Conservation (phyloP, 2,888 invertebrate genomes). For the Emmelina monodactyla region DNA sequence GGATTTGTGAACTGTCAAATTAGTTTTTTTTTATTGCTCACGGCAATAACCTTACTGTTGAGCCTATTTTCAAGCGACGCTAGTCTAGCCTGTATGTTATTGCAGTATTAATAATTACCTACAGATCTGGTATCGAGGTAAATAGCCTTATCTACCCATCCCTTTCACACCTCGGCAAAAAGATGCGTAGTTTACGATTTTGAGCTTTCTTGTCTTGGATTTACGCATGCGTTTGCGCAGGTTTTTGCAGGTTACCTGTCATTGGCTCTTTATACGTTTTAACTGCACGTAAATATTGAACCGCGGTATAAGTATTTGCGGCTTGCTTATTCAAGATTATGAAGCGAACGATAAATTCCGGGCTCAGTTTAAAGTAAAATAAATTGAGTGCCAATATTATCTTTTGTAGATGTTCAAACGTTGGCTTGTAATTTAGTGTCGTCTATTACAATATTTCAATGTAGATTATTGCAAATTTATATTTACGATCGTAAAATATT, state of each 20-base stretch:
- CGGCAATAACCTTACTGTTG: too few species aligned
- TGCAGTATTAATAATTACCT: too few species aligned
- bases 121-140: conserved; percentile 53
- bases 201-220: conserved; percentile 17
- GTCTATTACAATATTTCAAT: neutral
- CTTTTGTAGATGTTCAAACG: neutral
- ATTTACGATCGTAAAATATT: too few species aligned
- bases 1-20: too few species aligned
- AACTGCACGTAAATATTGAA: conserved; percentile 39
- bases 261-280: conserved; percentile 42
- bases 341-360: conserved; percentile 10
- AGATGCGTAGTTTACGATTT: too few species aligned
- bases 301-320: conserved; percentile 22
- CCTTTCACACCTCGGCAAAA: conserved; percentile 30
- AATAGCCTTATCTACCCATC: conserved; percentile 41
- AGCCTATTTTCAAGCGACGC: neutral
- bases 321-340: conserved; percentile 10
- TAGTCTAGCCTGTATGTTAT: too few species aligned
- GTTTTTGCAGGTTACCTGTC: too few species aligned
- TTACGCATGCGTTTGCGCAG: too few species aligned
- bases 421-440: neutral
- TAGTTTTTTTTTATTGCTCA: too few species aligned
- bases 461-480: too few species aligned
- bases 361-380: neutral
- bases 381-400: neutral